A percentile compares a stretch with the other conserved stretches of the same genome.
These are phyloP conservation scores for Neopelma chrysocephalum DNA, from an alignment of 2,797 vertebrate genomes.

Conservation along the genomic window DNA sequence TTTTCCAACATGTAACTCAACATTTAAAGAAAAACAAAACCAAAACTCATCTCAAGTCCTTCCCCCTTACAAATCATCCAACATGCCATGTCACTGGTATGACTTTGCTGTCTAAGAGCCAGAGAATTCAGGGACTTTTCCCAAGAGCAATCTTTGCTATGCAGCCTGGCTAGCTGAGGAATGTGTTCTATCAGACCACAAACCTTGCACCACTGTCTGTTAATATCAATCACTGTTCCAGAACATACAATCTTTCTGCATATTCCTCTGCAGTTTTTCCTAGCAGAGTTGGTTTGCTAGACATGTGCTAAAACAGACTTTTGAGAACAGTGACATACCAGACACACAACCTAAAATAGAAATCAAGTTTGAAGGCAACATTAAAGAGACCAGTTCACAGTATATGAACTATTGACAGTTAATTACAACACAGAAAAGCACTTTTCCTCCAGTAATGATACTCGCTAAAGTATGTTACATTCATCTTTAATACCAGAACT, in stretches of 20 bases:
- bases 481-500: not conserved
- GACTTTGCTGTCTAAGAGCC: slow-evolving; percentile 49
- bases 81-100: slow-evolving; percentile 46
- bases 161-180: slow-evolving; percentile 41
- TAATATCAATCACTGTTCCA: slow-evolving; percentile 21
- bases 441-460: not conserved
- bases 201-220: not conserved
- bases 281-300: not conserved
- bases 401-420: not conserved
- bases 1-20: not conserved
- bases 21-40: not conserved
- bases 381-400: not conserved
- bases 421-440: not conserved
- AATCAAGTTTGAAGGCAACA: not conserved
- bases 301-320: not conserved
- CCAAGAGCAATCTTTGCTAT: slow-evolving; percentile 54
- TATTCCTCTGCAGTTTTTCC: not conserved
- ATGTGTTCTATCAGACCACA: slow-evolving; percentile 58
- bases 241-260: not conserved
- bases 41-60: not conserved
- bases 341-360: not conserved
- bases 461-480: not conserved
- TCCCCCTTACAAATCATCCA: not conserved
- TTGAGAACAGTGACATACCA: not conserved
- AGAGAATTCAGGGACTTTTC: slow-evolving; percentile 63